These are phyloP conservation scores for Lagopus muta DNA, from an alignment of 2,113 vertebrate species.

Conservation along the genomic window DNA sequence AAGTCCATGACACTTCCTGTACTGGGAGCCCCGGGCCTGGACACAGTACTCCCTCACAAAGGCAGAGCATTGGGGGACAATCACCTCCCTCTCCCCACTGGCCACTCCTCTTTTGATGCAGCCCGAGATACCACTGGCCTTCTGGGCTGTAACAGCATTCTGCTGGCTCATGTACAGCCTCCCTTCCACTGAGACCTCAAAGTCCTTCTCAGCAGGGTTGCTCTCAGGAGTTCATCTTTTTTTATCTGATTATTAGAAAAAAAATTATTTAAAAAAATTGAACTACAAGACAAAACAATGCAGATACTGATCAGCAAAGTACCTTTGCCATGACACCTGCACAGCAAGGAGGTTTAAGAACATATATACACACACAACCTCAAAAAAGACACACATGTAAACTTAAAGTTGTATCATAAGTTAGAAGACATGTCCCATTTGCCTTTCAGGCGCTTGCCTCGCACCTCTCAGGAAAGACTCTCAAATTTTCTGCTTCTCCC, in stretches of 20 bases:
- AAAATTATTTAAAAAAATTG: neutral
- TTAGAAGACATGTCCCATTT: neutral
- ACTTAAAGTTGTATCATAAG: neutral
- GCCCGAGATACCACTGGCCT: no score
- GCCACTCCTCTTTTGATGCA: no score
- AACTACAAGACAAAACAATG: neutral
- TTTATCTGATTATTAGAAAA: neutral
- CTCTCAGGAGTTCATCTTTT: neutral
- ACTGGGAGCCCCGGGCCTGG: no score
- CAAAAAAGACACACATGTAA: neutral
- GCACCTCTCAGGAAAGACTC: neutral
- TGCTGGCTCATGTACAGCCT: no score
- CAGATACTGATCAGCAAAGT: neutral
- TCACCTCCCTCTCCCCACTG: no score
- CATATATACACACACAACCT: neutral
- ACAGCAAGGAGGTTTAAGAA: neutral
- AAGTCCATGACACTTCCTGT: no score
- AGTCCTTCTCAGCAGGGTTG: no score
- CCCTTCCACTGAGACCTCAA: no score
- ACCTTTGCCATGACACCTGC: neutral
- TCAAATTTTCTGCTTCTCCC: neutral
- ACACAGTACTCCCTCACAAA: no score
- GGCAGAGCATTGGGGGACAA: no score
- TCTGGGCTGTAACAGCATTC: no score
- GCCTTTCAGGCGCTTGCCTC: neutral